phyloP scores from a whole-genome alignment of 2,888 invertebrate genomes.

The Caenorhabditis sp. region DNA sequence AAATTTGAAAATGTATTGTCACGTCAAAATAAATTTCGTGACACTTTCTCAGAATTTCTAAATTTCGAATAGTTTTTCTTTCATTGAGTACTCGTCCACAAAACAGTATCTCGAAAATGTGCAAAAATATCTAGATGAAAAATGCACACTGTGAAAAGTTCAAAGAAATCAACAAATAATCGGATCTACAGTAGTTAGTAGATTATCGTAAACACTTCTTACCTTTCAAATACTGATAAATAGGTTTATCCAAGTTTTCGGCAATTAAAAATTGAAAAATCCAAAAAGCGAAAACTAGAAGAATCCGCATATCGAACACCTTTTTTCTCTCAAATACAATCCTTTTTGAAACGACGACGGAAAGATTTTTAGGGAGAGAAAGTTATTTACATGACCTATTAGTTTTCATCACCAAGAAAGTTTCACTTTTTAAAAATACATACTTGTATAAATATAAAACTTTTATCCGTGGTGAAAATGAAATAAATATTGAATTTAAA shows the following conservation, averaged over 20 bases:
- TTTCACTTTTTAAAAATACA: not conserved
- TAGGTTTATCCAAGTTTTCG: slow-evolving; percentile 31
- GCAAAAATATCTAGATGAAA: no score
- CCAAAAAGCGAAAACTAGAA: not conserved
- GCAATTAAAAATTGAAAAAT: not conserved
- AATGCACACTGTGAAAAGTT: not conserved
- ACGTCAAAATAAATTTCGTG: no score
- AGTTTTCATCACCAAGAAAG: not conserved
- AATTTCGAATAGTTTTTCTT: no score
- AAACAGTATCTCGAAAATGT: no score
- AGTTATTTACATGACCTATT: slow-evolving; percentile 12
- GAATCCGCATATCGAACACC: not conserved
- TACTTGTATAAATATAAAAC: no score
- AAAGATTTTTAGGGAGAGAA: not conserved
- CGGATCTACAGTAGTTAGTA: no score
- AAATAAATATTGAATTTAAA: no score
- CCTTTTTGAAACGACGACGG: not conserved
- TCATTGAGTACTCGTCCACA: no score
- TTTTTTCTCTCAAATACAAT: not conserved
- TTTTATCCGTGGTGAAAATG: not conserved
- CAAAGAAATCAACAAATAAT: not conserved
- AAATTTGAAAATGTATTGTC: no score
- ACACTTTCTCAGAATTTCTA: no score
- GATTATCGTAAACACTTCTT: no score
- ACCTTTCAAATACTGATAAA: slow-evolving; percentile 50